Conservation (phyloP, 2,113 vertebrate genomes). For the Corydoras maculifer region DNA sequence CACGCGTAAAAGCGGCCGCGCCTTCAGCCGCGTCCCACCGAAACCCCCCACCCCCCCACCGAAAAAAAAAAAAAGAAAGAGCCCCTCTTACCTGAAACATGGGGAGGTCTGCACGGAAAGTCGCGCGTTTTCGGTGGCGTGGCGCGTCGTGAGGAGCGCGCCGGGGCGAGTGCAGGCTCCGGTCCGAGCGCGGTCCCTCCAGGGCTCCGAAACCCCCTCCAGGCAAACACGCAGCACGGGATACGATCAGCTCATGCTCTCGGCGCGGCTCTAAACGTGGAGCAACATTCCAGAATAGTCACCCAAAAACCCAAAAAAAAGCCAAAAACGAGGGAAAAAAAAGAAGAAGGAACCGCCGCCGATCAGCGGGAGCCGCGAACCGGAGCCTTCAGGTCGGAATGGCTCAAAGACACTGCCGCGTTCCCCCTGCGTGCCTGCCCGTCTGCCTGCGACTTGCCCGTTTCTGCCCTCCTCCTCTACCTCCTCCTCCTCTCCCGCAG, state of each 20-base stretch:
- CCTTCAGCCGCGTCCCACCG: conserved; percentile 76
- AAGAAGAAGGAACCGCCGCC: conserved; percentile 78
- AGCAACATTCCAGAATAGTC: conserved; percentile 63
- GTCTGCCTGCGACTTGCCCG: conserved; percentile 81
- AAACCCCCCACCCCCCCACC: conserved; percentile 32
- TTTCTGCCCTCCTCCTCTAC: conserved; percentile 51
- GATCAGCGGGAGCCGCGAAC: conserved; percentile 74
- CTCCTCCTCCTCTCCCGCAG: conserved; percentile 81
- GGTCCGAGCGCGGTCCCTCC: conserved; percentile 64
- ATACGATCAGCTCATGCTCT: conserved; percentile 99
- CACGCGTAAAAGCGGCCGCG: conserved; percentile 94
- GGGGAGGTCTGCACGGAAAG: conserved; percentile 47
- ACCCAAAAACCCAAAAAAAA: not conserved
- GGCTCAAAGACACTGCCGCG: conserved; percentile 49
- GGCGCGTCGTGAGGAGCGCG: too few relatives aligned
- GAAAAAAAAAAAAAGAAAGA: conserved; percentile 56
- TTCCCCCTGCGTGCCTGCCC: conserved; percentile 67
- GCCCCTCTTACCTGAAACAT: conserved; percentile 89
- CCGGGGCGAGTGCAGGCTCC: too few relatives aligned
- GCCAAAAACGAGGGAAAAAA: too few relatives aligned
- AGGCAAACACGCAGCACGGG: conserved; percentile 86
- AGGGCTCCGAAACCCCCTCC: conserved; percentile 95
- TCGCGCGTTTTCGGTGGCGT: conserved; percentile 51
- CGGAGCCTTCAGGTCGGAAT: conserved; percentile 58
- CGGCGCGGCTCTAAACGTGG: conserved; percentile 80